Percentiles rank a stretch among this genome's conserved stretches.
Evolutionary conservation across 2,888 invertebrate species (phyloP).

Genomic region (Molorchus minor): DNA sequence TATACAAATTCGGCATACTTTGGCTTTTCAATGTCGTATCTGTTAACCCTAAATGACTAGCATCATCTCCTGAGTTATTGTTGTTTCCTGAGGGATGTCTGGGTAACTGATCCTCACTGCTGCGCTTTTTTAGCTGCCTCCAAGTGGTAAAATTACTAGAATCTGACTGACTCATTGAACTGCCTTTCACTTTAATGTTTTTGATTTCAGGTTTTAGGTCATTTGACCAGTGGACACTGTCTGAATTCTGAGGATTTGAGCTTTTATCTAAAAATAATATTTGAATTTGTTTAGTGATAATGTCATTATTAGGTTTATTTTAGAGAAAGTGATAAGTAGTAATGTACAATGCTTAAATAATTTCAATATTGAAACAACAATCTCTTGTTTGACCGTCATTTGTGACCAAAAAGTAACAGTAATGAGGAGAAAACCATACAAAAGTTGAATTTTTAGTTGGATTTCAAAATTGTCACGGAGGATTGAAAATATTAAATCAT

Average conservation of each 20-base stretch:
- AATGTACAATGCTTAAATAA: too few relatives aligned
- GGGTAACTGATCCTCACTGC: slow-evolving; percentile 70
- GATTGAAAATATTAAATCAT: too few relatives aligned
- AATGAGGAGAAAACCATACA: too few relatives aligned
- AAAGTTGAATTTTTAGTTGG: too few relatives aligned
- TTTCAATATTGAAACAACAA: too few relatives aligned
- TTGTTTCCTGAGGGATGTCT: slow-evolving; percentile 78
- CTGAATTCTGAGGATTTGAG: slow-evolving; percentile 37
- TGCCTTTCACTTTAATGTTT: slow-evolving; percentile 62
- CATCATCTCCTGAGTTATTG: slow-evolving; percentile 66
- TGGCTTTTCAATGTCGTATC: slow-evolving; percentile 74
- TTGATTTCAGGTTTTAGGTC: slow-evolving; percentile 48
- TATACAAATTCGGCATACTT: slow-evolving; percentile 80
- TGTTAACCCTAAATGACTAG: slow-evolving; percentile 67
- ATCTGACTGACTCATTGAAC: slow-evolving; percentile 88
- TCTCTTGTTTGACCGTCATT: too few relatives aligned
- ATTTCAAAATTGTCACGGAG: too few relatives aligned
- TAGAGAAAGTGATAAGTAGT: too few relatives aligned
- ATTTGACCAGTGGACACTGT: slow-evolving; percentile 54
- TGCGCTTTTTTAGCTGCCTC: slow-evolving; percentile 84
- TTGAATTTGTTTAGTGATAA: slow-evolving; percentile 13
- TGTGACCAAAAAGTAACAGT: too few relatives aligned
- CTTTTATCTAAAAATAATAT: slow-evolving; percentile 41
- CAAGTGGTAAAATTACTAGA: slow-evolving; percentile 85
- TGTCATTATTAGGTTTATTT: too few relatives aligned